Base-by-base conservation (phyloP, 2,888 invertebrate genomes). In the Pseudococcus viburni region DNA sequence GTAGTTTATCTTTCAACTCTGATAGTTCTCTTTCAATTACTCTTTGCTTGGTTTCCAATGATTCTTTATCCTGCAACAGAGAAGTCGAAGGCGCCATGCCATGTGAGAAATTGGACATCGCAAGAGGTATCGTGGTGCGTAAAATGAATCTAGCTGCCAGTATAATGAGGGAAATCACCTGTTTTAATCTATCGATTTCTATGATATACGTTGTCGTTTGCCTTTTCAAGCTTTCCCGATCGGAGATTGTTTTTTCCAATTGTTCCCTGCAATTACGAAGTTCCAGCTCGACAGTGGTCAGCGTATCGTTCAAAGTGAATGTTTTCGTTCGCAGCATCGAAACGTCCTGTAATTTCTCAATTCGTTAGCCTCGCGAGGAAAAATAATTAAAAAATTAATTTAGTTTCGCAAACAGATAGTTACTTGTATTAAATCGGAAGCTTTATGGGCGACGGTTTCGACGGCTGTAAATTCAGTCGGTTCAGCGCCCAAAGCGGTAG, bases 401-500 rank as follows among this genome's bases (percentile, higher is more conserved):
- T 9, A 33, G 26, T 77, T n/a, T 17, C 8, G 22, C 33, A 33
- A 12, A 12, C n/a, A 11, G 77, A 84, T 88, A 88, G 80, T 89
- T 90, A 93, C 96, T 91, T 96, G 95, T 33, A 96, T 95, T 22
- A 96, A 92, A 91, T 96, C 96, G 9, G 95, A 94, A 8, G 95
- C 95, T 91, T 96, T 95, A n/a, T 96, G 93, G 7, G 96, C 93
- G 89, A 94, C 93, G 91, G 96, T 96, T 26, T 90, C 90, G 11
- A 89, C 89, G 11, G 89, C 88, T 0, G 95, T 94, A 0, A 95
- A 94, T 89, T 94, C 93, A 42, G 90, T 91, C 80, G 91, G 91
- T 91, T 94, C 95, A 0, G 93, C 92, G 73, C 95, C 95, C 86
- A 96, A 91, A n/a, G 95, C 94, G 15, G 94, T 93, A 6, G 95